Base-by-base conservation (phyloP, 2,113 vertebrate genomes). In the Pomatostomus ruficeps region DNA sequence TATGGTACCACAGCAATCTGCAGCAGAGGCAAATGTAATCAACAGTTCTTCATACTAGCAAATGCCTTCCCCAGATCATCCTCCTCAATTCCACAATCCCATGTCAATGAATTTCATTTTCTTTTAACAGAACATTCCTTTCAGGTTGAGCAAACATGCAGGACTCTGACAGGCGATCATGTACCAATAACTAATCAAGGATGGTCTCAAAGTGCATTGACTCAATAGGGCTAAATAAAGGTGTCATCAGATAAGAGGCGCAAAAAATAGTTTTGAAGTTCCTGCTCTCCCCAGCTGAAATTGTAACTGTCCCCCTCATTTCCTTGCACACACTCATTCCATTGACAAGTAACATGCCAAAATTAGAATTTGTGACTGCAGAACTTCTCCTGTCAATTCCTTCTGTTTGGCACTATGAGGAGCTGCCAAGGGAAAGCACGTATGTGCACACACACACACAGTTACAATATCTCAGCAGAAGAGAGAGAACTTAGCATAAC, bases 381-480 rank as follows among this genome's bases (percentile, higher is more conserved):
- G 62, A 85, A 54, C 33, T 36, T 49, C 70, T 79, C 59, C 74
- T 70, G 67, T 68, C 72, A 67, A 71, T 67, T 85, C 78, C 33
- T 88, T 84, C 74, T 68, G 33, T 81, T 57, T 42, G 67, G 81
- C 77, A 43, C 63, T 62, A 3, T 1, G 49, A 91, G 35, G 43
- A 87, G 20, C 52, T 31, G 63, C 63, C 71, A 62, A 76, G 63
- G 33, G 21, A 65, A 61, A 61, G 21, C 6, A 6, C 0, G 0
- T 33, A 5, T 0, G 0, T 11, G 25, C 12, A 13, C 26, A 42
- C 31, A 59, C 49, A 25, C 42, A 25, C 49, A n/a, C 5, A 70
- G 40, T 26, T n/a, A 78, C 36, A 73, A 0, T 20, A 55, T 18
- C 67, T 63, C 52, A 81, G 43, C 52, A 71, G 84, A 78, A 85